Evolutionary conservation across 2,113 vertebrate species (phyloP).

Genomic region (Geococcyx californianus): DNA sequence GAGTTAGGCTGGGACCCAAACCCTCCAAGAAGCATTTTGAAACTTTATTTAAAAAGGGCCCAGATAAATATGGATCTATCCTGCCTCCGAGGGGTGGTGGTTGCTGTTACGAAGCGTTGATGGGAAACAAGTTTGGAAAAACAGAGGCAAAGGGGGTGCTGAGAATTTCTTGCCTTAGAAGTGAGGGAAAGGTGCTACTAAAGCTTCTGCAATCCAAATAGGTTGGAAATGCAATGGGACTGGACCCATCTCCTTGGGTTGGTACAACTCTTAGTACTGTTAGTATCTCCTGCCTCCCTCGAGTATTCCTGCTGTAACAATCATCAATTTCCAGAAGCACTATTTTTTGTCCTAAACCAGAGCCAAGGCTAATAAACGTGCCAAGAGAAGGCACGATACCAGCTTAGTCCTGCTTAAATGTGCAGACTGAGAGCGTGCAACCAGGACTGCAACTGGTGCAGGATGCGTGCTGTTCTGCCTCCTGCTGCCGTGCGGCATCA

Average conservation of each 20-base stretch:
- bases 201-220: neutral
- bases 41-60: neutral
- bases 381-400: neutral
- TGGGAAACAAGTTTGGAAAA: neutral
- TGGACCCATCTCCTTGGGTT: neutral
- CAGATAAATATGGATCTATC: neutral
- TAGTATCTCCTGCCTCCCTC: neutral
- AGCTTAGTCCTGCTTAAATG: neutral
- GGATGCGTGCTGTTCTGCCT: neutral
- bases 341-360: neutral
- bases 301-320: neutral
- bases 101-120: neutral
- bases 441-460: neutral
- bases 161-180: neutral
- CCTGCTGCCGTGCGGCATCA: accelerated
- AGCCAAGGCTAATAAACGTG: neutral
- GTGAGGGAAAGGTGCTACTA: neutral
- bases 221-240: accelerated
- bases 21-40: neutral
- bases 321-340: neutral
- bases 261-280: neutral
- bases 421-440: neutral
- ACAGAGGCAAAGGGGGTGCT: neutral
- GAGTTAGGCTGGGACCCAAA: neutral
- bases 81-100: neutral